Conservation (phyloP, 2,797 vertebrate species). For the Decapterus maruadsi region DNA sequence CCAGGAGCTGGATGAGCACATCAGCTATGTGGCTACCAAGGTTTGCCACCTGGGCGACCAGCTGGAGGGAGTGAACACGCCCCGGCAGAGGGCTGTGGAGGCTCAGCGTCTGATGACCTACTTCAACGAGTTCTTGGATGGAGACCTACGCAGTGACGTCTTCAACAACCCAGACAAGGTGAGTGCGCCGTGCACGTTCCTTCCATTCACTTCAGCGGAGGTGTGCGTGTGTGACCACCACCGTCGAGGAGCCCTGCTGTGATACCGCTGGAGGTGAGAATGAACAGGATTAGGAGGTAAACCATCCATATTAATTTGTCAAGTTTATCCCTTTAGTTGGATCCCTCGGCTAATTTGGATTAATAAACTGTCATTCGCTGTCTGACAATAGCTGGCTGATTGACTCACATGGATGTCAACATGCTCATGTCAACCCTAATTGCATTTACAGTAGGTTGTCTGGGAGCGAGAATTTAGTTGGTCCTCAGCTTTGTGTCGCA, state of each 20-base stretch:
- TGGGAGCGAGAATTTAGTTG: constrained; percentile 62
- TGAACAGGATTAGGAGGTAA: constrained; percentile 80
- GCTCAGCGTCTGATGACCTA: constrained; percentile 99
- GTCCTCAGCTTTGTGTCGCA: constrained; percentile 64
- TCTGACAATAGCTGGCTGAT: constrained; percentile 80
- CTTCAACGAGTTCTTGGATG: constrained; percentile 99
- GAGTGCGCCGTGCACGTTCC: constrained; percentile 27
- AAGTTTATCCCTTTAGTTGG: constrained; percentile 84
- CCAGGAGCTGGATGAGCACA: constrained; percentile 98
- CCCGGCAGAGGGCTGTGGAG: constrained; percentile 98
- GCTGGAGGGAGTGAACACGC: constrained; percentile 98
- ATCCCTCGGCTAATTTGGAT: constrained; percentile 83
- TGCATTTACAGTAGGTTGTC: constrained; percentile 75
- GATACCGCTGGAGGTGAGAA: constrained; percentile 79
- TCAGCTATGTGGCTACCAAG: constrained; percentile 99
- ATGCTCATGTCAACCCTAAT: constrained; percentile 81
- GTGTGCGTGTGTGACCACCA: constrained; percentile 55
- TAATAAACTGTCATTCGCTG: constrained; percentile 81
- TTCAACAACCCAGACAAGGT: constrained; percentile 99
- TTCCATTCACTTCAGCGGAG: constrained; percentile 31
- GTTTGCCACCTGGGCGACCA: constrained; percentile 99
- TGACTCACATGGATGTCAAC: constrained; percentile 82
- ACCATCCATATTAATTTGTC: constrained; percentile 80
- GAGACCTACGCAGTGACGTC: constrained; percentile 98
- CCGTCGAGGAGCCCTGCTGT: constrained; percentile 58